Conservation (phyloP, 2,113 vertebrate species). For the Rafetus swinhoei region DNA sequence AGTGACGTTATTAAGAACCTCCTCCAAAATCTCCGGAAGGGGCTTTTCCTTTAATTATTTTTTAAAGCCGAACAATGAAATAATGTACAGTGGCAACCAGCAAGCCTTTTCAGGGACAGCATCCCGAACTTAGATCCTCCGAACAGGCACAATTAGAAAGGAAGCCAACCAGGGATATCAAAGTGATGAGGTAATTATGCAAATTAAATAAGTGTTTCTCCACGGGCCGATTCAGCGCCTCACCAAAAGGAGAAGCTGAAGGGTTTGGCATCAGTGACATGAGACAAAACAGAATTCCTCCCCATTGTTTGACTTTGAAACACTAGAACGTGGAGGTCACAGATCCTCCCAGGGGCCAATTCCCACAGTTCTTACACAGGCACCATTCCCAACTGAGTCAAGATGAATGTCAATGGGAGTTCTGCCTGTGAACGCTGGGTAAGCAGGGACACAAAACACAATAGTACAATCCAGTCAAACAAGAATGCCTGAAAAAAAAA, state of each 20-base stretch:
- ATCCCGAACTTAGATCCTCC: not conserved
- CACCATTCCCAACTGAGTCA: not conserved
- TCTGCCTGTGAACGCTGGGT: not conserved
- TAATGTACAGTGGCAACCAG: not conserved
- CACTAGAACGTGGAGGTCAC: not conserved
- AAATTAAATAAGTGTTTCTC: not conserved
- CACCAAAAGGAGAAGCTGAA: fast-evolving
- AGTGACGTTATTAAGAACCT: not conserved
- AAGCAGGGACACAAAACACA: not conserved
- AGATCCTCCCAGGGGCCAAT: fast-evolving
- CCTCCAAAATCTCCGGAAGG: not conserved
- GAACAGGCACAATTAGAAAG: not conserved
- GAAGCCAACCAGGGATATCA: not conserved
- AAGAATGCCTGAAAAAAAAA: not conserved
- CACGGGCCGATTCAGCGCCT: not conserved
- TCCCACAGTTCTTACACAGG: not conserved
- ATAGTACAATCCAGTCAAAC: not conserved
- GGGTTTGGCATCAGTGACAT: not conserved
- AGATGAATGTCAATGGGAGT: not conserved
- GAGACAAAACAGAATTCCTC: not conserved
- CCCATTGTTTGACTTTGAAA: not conserved
- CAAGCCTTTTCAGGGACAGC: fast-evolving
- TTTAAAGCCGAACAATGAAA: not conserved
- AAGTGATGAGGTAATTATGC: not conserved
- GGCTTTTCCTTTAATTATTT: not conserved